These are phyloP conservation scores for Lepisosteus osseus DNA, from an alignment of 2,113 vertebrate genomes.

Conservation along the genomic window DNA sequence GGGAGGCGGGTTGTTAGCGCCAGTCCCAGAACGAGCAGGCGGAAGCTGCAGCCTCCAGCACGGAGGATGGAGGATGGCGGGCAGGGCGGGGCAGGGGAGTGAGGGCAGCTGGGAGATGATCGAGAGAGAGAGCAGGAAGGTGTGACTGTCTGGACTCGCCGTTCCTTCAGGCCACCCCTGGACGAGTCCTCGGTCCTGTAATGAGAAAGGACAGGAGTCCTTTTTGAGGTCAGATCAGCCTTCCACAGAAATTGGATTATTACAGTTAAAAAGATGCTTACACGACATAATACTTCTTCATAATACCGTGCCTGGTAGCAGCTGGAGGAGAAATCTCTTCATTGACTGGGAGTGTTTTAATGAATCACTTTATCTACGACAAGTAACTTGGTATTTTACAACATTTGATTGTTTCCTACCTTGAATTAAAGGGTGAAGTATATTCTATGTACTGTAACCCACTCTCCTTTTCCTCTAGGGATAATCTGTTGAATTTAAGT, in stretches of 20 bases:
- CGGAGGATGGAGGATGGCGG: background rate
- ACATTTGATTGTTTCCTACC: too few species aligned
- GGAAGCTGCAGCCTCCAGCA: background rate
- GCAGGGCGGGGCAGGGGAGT: background rate
- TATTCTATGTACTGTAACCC: background rate
- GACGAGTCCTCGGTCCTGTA: background rate
- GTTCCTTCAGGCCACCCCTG: background rate
- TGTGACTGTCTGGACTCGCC: background rate
- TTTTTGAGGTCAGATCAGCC: background rate
- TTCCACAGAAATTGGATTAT: background rate
- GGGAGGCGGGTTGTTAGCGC: background rate
- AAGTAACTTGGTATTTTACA: too few species aligned
- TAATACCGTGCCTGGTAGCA: background rate
- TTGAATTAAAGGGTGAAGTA: too few species aligned
- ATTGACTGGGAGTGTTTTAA: too few species aligned
- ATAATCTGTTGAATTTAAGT: constrained; percentile 78
- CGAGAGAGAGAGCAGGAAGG: background rate
- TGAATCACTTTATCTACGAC: too few species aligned
- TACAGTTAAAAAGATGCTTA: background rate
- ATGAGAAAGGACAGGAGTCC: background rate
- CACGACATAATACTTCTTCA: background rate
- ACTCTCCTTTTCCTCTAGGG: constrained; percentile 62
- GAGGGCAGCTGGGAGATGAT: background rate
- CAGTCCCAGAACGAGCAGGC: background rate
- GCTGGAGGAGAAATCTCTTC: too few species aligned